These are phyloP conservation scores for Galerucella nymphaeae DNA, from an alignment of 2,888 invertebrate species.

Conservation along the genomic window DNA sequence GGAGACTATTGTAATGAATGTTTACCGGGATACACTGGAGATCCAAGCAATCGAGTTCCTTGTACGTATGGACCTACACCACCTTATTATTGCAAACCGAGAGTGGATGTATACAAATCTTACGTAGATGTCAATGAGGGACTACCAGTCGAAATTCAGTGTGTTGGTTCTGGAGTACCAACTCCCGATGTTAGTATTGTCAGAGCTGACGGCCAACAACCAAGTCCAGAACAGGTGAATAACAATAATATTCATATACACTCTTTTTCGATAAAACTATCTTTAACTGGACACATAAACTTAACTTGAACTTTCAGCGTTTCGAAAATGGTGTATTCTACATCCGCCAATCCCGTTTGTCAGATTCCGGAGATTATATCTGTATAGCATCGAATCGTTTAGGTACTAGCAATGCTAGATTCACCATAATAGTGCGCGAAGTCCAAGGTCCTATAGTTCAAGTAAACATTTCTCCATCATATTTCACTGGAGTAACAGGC, in stretches of 20 bases:
- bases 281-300: too few relatives aligned
- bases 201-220: conserved; percentile 60
- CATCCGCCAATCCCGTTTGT: conserved; percentile 74
- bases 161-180: conserved; percentile 81
- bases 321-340: conserved; percentile 73
- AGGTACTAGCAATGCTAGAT: conserved; percentile 69
- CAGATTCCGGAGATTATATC: conserved; percentile 86
- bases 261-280: not conserved
- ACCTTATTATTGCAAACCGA: conserved; percentile 70
- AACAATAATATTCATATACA: too few relatives aligned
- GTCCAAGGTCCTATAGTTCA: conserved; percentile 60
- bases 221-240: conserved; percentile 64
- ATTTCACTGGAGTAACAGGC: conserved; percentile 72
- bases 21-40: conserved; percentile 80
- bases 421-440: conserved; percentile 74
- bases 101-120: conserved; percentile 71
- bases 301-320: conserved; percentile 43
- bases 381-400: conserved; percentile 81
- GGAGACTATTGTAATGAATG: conserved; percentile 90
- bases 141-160: conserved; percentile 78
- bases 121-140: conserved; percentile 78
- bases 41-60: conserved; percentile 69
- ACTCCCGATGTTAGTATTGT: conserved; percentile 79
- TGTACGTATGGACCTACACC: conserved; percentile 59
- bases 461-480: conserved; percentile 70